A percentile compares a stretch with the other conserved stretches of the same genome.
Evolutionary conservation across 2,888 invertebrate genomes (phyloP).

Genomic region (Cryptus armator): DNA sequence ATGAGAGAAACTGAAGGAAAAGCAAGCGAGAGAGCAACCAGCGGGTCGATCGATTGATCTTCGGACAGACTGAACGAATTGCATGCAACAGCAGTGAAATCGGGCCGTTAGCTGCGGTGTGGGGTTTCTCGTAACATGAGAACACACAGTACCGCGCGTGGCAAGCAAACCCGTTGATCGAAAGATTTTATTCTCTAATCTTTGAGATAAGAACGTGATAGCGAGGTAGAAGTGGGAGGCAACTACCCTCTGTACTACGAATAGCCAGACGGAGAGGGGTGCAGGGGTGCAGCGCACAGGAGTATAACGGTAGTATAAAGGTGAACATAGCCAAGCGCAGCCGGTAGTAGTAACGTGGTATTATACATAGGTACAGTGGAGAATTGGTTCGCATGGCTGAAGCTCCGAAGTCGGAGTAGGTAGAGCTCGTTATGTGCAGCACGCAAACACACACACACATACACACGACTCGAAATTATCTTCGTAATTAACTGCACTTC

Average conservation of each 20-base stretch:
- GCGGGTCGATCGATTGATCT: slow-evolving; percentile 50
- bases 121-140: slow-evolving; percentile 37
- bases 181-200: slow-evolving; percentile 60
- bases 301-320: slow-evolving; percentile 9
- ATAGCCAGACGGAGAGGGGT: slow-evolving; percentile 24
- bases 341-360: slow-evolving; percentile 19
- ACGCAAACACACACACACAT: slow-evolving; percentile 78
- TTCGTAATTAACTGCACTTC: slow-evolving; percentile 85
- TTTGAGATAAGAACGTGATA: slow-evolving; percentile 55
- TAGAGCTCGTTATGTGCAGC: slow-evolving; percentile 82
- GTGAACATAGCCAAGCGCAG: slow-evolving; percentile 5
- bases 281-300: neutral
- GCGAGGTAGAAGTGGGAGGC: slow-evolving; percentile 24
- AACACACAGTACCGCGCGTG: slow-evolving; percentile 19
- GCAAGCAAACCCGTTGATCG: slow-evolving; percentile 37
- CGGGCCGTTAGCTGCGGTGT: neutral
- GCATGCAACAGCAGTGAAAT: slow-evolving; percentile 13
- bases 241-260: slow-evolving; percentile 22
- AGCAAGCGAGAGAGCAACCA: neutral
- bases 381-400: slow-evolving; percentile 80
- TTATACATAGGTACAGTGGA: slow-evolving; percentile 16
- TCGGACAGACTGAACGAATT: neutral
- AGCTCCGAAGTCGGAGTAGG: slow-evolving; percentile 75
- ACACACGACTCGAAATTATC: slow-evolving; percentile 82
- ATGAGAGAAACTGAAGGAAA: neutral